A percentile compares a stretch with the other conserved stretches of the same genome.
Conservation (phyloP, 2,113 vertebrate genomes). For the Narcine bancroftii region DNA sequence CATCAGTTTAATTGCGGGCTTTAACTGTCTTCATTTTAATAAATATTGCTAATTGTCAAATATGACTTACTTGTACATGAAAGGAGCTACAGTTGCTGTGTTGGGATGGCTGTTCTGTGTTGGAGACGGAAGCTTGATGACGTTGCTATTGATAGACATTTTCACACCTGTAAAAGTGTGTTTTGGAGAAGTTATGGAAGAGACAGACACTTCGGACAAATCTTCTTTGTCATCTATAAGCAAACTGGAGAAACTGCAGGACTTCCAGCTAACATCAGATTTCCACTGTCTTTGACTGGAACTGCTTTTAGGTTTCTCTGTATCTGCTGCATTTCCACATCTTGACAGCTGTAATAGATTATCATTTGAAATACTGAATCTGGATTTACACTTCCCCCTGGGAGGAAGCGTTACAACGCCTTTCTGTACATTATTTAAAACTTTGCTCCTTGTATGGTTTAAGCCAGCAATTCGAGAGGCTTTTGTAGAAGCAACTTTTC, state of each 20-base stretch:
- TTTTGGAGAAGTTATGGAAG: constrained; percentile 10
- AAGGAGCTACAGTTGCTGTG: constrained; percentile 30
- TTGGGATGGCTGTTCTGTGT: constrained; percentile 33
- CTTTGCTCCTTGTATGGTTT: neutral
- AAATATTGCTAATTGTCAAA: neutral
- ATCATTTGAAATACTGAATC: constrained; percentile 34
- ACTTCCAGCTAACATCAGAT: constrained; percentile 35
- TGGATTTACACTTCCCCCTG: constrained; percentile 35
- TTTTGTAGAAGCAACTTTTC: neutral
- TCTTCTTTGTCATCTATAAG: constrained; percentile 22
- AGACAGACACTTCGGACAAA: constrained; percentile 22
- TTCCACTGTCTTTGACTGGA: constrained; percentile 26
- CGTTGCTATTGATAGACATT: constrained; percentile 7
- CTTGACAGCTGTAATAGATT: constrained; percentile 28
- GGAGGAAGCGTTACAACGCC: constrained; percentile 23
- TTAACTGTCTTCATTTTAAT: neutral
- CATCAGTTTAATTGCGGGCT: neutral
- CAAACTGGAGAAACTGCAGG: constrained; percentile 34
- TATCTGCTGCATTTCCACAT: neutral
- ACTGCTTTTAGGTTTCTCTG: constrained; percentile 19
- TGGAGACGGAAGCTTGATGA: constrained; percentile 31
- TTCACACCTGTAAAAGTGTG: neutral
- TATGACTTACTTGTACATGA: constrained; percentile 27
- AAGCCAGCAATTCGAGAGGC: constrained; percentile 28
- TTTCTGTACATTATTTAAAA: neutral